Percentiles rank a stretch among this genome's conserved stretches.
Evolutionary conservation across 2,113 vertebrate genomes (phyloP).

Genomic region (Gasterosteus nipponicus): DNA sequence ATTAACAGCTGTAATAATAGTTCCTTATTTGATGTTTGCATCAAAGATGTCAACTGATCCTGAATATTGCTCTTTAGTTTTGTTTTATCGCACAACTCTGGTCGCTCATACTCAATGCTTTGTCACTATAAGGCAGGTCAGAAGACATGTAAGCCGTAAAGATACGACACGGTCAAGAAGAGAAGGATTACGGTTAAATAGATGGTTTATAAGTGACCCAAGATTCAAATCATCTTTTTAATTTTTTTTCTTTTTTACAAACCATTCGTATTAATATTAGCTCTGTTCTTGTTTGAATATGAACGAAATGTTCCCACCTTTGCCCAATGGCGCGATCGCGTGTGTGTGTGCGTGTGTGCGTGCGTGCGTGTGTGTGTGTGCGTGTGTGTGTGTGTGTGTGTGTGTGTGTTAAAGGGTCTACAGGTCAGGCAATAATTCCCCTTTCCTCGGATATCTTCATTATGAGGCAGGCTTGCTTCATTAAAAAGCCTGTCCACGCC

Average conservation of each 20-base stretch:
- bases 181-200: background rate
- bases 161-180: background rate
- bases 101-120: background rate
- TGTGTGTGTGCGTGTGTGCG: background rate
- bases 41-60: background rate
- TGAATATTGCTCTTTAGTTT: background rate
- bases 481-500: constrained; percentile 70
- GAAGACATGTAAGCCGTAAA: background rate
- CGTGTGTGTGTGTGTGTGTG: background rate
- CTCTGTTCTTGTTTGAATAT: background rate
- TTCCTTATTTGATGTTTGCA: background rate
- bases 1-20: background rate
- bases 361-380: constrained; percentile 1
- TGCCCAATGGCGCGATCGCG: background rate
- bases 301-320: background rate
- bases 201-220: background rate
- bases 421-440: constrained; percentile 53
- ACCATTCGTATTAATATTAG: background rate
- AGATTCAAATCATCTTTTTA: background rate
- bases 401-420: constrained; percentile 28
- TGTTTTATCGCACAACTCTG: background rate
- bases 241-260: background rate
- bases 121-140: background rate
- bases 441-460: constrained; percentile 68
- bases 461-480: constrained; percentile 65